Evolutionary conservation across 2,113 vertebrate species (phyloP).

Genomic region (Hippoglossus stenolepis): DNA sequence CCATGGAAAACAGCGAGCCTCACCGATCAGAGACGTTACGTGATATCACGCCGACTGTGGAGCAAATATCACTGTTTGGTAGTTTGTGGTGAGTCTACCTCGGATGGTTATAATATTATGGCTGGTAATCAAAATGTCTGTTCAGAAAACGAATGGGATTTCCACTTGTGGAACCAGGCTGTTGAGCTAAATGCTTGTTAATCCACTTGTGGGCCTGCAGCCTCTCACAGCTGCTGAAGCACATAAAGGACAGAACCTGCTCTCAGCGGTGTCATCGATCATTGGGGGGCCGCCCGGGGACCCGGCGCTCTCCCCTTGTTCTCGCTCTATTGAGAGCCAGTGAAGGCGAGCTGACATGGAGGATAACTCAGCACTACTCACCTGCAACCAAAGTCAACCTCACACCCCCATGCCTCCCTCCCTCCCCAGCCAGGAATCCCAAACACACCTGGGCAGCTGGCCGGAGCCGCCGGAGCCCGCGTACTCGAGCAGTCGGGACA

Average conservation of each 20-base stretch:
- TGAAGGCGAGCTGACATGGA: constrained; percentile 78
- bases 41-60: too few species aligned
- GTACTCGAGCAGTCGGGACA: constrained; percentile 52
- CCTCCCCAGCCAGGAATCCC: constrained; percentile 44
- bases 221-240: too few species aligned
- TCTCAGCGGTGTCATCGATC: constrained; percentile 82
- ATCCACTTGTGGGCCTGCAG: not conserved
- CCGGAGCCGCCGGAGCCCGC: constrained; percentile 13
- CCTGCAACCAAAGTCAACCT: constrained; percentile 28
- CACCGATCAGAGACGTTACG: too few species aligned
- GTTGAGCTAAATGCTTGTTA: not conserved
- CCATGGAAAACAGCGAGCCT: too few species aligned
- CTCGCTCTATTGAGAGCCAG: constrained; percentile 81
- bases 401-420: not conserved
- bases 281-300: constrained; percentile 53
- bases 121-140: too few species aligned
- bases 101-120: too few species aligned
- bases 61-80: too few species aligned
- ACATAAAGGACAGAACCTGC: constrained; percentile 12
- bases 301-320: constrained; percentile 70
- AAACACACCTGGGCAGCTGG: constrained; percentile 72
- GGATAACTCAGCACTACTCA: constrained; percentile 58
- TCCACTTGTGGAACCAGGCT: too few species aligned
- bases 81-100: too few species aligned
- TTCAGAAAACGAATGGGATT: too few species aligned